Percentiles rank a stretch among this genome's conserved stretches.
Evolutionary conservation across 2,797 vertebrate species (phyloP).

Genomic region (Mus minutoides): DNA sequence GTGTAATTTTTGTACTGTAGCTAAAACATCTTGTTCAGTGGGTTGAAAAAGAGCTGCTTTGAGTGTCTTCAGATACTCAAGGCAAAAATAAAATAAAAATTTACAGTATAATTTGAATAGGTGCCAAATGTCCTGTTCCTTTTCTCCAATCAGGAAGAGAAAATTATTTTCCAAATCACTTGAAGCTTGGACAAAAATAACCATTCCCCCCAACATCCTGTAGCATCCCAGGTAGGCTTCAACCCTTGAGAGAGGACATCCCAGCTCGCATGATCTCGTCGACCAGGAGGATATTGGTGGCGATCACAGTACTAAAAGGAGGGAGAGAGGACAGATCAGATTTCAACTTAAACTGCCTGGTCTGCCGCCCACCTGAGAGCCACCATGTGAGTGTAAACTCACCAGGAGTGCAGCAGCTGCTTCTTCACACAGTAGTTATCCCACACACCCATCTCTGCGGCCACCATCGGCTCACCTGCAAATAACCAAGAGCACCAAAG

Average conservation of each 20-base stretch:
- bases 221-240: conserved; percentile 76
- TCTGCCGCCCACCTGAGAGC: not conserved
- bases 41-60: conserved; percentile 86
- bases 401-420: conserved; percentile 98
- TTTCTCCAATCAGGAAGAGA: conserved; percentile 55
- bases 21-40: conserved; percentile 87
- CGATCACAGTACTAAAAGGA: conserved; percentile 94
- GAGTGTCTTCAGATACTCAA: conserved; percentile 84
- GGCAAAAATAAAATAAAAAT: conserved; percentile 88
- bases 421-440: conserved; percentile 99
- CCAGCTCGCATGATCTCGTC: conserved; percentile 99
- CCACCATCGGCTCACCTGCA: conserved; percentile 96
- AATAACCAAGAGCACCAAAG: not conserved
- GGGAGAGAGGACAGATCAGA: not conserved
- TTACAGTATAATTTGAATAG: conserved; percentile 78
- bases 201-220: not conserved
- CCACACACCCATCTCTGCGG: conserved; percentile 95
- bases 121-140: conserved; percentile 66
- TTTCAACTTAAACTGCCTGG: not conserved
- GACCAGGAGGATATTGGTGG: conserved; percentile 97
- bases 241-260: conserved; percentile 98
- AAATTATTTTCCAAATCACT: conserved; percentile 73
- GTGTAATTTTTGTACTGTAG: conserved; percentile 40
- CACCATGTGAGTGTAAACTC: conserved; percentile 72
- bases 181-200: not conserved